Percentiles rank a stretch among this genome's conserved stretches.
phyloP scores from a whole-genome alignment of 1,140 invertebrate species.

The Rhyzopertha dominica region DNA sequence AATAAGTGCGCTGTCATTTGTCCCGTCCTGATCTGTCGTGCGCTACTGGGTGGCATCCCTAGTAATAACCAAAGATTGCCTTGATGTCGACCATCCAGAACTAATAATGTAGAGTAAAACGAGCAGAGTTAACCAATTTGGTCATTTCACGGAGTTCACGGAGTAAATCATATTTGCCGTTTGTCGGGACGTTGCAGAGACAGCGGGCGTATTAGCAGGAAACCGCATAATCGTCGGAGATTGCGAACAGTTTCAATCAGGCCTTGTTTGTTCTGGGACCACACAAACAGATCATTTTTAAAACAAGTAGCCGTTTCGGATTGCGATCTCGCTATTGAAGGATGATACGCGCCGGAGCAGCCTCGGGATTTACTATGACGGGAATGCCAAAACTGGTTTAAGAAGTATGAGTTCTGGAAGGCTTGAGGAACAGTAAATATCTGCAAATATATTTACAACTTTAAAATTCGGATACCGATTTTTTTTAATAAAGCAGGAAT shows the following conservation, averaged over 20 bases:
- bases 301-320: no score
- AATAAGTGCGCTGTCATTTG: no score
- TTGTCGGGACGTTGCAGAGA: constrained; percentile 13
- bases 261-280: constrained; percentile 8
- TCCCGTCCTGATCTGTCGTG: constrained; percentile 26
- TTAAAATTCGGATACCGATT: no score
- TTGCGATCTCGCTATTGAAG: no score
- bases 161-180: constrained; percentile 17
- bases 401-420: no score
- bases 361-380: no score
- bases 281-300: constrained; percentile 9
- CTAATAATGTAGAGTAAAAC: constrained; percentile 28
- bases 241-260: constrained; percentile 19
- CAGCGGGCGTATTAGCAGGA: constrained; percentile 12
- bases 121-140: constrained; percentile 27
- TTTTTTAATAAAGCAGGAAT: no score
- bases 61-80: constrained; percentile 26
- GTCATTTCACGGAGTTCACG: constrained; percentile 18
- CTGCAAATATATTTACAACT: no score
- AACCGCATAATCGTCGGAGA: constrained; percentile 17
- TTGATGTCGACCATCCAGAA: constrained; percentile 25
- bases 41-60: constrained; percentile 26
- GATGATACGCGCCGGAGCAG: no score
- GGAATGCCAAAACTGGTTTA: no score
- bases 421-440: no score